A percentile compares a stretch with the other conserved stretches of the same genome.
Evolutionary conservation across 2,797 vertebrate genomes (phyloP).

Genomic region (Smutsia gigantea): DNA sequence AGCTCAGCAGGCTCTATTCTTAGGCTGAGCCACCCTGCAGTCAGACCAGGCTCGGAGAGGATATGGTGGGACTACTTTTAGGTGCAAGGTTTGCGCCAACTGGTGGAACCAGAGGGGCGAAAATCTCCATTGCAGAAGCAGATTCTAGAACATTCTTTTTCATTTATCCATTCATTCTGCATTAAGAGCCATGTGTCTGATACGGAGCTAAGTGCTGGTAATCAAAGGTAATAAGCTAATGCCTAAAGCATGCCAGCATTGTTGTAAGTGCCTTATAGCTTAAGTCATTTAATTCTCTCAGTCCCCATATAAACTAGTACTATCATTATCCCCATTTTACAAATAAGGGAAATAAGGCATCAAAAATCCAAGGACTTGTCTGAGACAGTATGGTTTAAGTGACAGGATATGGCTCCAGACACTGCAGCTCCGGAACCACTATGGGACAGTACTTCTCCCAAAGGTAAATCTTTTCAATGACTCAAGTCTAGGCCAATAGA

Average conservation of each 20-base stretch:
- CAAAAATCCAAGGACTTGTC: not conserved
- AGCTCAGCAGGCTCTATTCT: conserved; percentile 48
- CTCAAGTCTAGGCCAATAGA: not conserved
- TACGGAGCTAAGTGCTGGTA: not conserved
- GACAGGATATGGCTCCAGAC: not conserved
- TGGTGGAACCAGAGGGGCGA: not conserved
- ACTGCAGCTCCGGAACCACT: not conserved
- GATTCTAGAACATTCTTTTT: not conserved
- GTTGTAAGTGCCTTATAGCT: not conserved
- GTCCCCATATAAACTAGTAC: not conserved
- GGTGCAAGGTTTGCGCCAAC: not conserved
- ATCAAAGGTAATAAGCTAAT: not conserved
- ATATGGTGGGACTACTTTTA: conserved; percentile 36
- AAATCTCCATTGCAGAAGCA: not conserved
- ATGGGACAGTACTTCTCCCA: not conserved
- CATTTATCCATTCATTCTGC: not conserved
- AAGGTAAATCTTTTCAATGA: not conserved
- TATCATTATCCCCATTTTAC: not conserved
- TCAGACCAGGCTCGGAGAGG: not conserved
- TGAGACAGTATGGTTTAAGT: not conserved
- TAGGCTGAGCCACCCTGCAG: not conserved
- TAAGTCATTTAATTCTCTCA: not conserved
- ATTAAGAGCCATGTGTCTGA: not conserved
- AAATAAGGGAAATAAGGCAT: not conserved
- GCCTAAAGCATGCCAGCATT: not conserved